Evolutionary conservation across 2,797 vertebrate genomes (phyloP).

Genomic region (Staurois parvus): DNA sequence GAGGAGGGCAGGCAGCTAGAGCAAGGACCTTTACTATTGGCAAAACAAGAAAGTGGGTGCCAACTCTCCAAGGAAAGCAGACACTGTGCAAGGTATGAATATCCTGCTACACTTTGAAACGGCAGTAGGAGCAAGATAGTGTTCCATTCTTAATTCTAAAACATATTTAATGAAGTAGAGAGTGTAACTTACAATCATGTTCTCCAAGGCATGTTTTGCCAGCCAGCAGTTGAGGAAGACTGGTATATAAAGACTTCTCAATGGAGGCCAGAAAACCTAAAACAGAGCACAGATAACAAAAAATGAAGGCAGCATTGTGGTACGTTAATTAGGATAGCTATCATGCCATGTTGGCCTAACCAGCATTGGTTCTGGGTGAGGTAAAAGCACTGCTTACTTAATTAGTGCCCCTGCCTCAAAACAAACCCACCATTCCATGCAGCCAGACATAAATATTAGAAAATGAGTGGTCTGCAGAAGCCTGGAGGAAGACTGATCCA

Average conservation of each 20-base stretch:
- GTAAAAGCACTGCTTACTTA: no score
- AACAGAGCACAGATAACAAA: neutral
- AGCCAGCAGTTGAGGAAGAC: conserved; percentile 89
- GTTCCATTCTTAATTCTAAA: neutral
- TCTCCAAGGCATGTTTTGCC: conserved; percentile 84
- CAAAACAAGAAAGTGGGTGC: neutral
- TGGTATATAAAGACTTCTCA: conserved; percentile 85
- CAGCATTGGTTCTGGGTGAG: no score
- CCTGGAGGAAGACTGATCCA: no score
- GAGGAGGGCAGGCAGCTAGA: neutral
- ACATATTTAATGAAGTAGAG: neutral
- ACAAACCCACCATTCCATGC: no score
- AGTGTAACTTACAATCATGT: conserved; percentile 82
- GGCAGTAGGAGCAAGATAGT: neutral
- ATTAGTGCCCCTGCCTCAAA: no score
- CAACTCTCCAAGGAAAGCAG: no score
- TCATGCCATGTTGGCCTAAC: no score
- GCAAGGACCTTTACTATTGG: neutral
- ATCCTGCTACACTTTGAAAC: no score
- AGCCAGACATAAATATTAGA: no score
- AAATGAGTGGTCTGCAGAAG: no score
- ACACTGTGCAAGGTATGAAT: no score
- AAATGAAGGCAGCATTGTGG: neutral
- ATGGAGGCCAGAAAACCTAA: conserved; percentile 82
- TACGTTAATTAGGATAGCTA: neutral